Base-by-base conservation (phyloP, 2,888 invertebrate species). In the Cinara cedri region DNA sequence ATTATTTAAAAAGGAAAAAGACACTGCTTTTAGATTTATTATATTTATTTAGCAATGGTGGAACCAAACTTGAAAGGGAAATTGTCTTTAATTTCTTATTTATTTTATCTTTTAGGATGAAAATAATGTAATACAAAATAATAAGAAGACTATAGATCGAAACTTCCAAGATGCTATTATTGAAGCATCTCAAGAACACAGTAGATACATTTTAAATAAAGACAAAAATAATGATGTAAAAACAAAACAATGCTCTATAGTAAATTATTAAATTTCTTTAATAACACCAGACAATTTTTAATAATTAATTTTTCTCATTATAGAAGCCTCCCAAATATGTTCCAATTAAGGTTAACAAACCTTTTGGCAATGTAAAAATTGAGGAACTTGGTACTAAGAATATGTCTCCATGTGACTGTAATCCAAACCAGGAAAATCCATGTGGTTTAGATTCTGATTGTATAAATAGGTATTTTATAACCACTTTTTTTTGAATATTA, bases 401-500 rank as follows among this genome's bases (percentile, higher is more conserved):
- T 82, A 87, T 91, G 10, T 90, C 90, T 0, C 88, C 92, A 70
- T 97, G 97, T 85, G 93, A 93, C 51, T 98, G 97, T 85, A 88
- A 91, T 82, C 90, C 92, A 0, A 87, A 88, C 1, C 89, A 89
- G 72, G 88, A 88, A 0, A 89, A 90, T 83, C 95, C 96, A 0
- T 97, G 97, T 85, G 93, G 94, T 0, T 89, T 91, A 0, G 92
- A 94, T 83, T 90, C 92, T 0, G 92, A 93, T 83, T 98, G 98
- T 84, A 87, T 97, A 0, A 97, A 97, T 86, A 91, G 94, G 92
- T 90, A 83, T 83, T 82, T 81, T 34, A 21, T 44, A 26, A 44
- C 6, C 19, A 42, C 19, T 21, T n/a, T 8, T 65, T 62, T 16
- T 13, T 51, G 42, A 55, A 42, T 78, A n/a, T 21, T 55, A 26